Percentiles rank a stretch among this genome's conserved stretches.
Evolutionary conservation across 2,888 invertebrate genomes (phyloP).

Genomic region (Megaustenia siamemsis): DNA sequence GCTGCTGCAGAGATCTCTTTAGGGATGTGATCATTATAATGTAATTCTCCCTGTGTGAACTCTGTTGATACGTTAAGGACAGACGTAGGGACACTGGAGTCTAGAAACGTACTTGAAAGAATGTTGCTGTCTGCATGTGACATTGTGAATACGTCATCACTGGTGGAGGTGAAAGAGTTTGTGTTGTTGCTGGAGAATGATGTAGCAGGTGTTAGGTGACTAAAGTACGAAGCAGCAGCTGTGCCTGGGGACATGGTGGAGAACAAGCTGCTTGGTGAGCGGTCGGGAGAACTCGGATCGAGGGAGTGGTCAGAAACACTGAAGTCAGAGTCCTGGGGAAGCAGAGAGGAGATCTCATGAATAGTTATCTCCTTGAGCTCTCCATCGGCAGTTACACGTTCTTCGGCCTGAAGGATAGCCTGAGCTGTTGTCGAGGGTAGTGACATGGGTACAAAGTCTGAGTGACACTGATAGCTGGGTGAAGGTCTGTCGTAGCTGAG

Average conservation of each 20-base stretch:
- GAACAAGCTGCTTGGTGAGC: constrained; percentile 20
- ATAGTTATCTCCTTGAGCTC: not conserved
- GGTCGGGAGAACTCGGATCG: not conserved
- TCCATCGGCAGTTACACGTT: not conserved
- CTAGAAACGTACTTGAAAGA: not conserved
- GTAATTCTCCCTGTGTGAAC: not conserved
- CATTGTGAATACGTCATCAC: not conserved
- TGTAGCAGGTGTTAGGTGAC: not conserved
- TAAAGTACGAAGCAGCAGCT: constrained; percentile 1
- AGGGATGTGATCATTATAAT: not conserved
- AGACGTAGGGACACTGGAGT: not conserved
- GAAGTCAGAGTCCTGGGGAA: not conserved
- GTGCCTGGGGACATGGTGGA: not conserved
- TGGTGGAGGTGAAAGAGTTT: constrained; percentile 19
- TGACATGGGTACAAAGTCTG: not conserved
- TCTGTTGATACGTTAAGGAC: not conserved
- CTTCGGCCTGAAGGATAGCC: not conserved
- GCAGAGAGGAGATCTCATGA: constrained; percentile 19
- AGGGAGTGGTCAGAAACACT: constrained; percentile 31
- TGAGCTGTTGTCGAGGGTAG: not conserved
- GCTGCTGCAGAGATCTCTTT: not conserved
- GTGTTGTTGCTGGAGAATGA: not conserved
- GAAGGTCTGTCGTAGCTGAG: not conserved
- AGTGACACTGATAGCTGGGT: not conserved
- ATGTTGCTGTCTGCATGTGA: not conserved